Evolutionary conservation across 1,140 invertebrate species (phyloP).

Genomic region (Drosophila tropicalis): DNA sequence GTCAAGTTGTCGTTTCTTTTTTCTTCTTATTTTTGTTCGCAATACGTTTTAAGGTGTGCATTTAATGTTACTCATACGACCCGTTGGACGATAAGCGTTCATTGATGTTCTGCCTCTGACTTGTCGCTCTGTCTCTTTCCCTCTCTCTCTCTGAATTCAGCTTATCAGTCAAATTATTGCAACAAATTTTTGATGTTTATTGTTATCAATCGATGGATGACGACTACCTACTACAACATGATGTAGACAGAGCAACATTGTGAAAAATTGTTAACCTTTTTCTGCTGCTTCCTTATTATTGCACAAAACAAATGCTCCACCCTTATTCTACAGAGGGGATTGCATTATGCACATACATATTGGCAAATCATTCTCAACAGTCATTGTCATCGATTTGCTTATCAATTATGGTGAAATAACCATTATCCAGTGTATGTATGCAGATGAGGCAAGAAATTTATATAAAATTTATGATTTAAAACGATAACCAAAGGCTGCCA

Average conservation of each 20-base stretch:
- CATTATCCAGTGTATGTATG: constrained; percentile 17
- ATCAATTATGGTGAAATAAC: constrained; percentile 36
- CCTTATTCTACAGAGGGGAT: constrained; percentile 45
- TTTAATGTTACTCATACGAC: constrained; percentile 66
- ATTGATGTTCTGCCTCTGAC: constrained; percentile 29
- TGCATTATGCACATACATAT: constrained; percentile 34
- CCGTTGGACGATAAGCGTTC: constrained; percentile 64
- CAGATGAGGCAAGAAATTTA: constrained; percentile 38
- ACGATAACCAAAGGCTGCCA: too few species aligned
- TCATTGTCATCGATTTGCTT: constrained; percentile 17
- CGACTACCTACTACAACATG: constrained; percentile 39
- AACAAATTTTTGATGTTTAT: constrained; percentile 30
- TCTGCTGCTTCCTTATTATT: constrained; percentile 68
- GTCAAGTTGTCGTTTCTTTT: constrained; percentile 23
- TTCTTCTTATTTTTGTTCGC: constrained; percentile 29
- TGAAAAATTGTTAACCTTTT: constrained; percentile 41
- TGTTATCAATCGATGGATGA: constrained; percentile 54
- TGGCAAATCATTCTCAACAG: constrained; percentile 28
- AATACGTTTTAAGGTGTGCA: constrained; percentile 57
- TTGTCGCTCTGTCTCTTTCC: too few species aligned
- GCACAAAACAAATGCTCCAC: constrained; percentile 44
- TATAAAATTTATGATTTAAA: not conserved
- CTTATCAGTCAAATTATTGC: constrained; percentile 72
- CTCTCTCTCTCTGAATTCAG: too few species aligned
- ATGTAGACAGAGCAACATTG: constrained; percentile 34